Evolutionary conservation across 2,113 vertebrate species (phyloP), one percentile per base, ranked within the genome.

Genomic region (Salvelinus alpinus): DNA sequence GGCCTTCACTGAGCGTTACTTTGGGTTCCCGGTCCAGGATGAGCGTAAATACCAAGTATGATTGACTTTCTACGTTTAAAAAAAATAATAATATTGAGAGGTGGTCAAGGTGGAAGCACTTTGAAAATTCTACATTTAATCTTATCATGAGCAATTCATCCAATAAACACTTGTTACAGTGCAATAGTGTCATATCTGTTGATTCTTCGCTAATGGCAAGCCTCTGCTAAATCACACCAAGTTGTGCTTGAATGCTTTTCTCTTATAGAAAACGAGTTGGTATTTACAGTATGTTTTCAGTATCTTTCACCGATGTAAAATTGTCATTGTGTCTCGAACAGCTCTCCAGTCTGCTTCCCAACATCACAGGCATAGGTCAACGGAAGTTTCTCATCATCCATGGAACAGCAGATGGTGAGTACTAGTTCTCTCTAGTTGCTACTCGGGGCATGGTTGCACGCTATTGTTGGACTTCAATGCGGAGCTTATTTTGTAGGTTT

Each of bases 331-430:
- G 48, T 65, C 47, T 82, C 44, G 6, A 14, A 27, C 85, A 94
- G 93, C 82, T 92, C 59, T 91, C 90, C 78, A 84, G 85, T 86
- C 78, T 93, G 73, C 76, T 91, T 69, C 31, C 71, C 27, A 87
- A 92, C 78, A 57, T 85, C 73, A 87, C 89, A 20, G 71, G n/a
- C 27, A 12, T 62, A 24, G 83, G 75, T 71, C 79, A 77, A 11
- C 27, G 64, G 64, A 80, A 75, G 31, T 88, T 94, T 14, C 88
- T 90, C 0, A 90, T 93, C 9, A 78, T 93, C 38, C 93, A 94
- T 13, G 77, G 90, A 66, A 94, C 91, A 3, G 92, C 90, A 70
- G 93, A 94, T 71, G 91, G 93, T 93, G 76, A 89, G 86, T 14
- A 4, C 51, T 84, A 48, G 9, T 7, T 62, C 2, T 47, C n/a